Evolutionary conservation across 2,888 invertebrate species (phyloP).

Genomic region (Allolobophora icterica): DNA sequence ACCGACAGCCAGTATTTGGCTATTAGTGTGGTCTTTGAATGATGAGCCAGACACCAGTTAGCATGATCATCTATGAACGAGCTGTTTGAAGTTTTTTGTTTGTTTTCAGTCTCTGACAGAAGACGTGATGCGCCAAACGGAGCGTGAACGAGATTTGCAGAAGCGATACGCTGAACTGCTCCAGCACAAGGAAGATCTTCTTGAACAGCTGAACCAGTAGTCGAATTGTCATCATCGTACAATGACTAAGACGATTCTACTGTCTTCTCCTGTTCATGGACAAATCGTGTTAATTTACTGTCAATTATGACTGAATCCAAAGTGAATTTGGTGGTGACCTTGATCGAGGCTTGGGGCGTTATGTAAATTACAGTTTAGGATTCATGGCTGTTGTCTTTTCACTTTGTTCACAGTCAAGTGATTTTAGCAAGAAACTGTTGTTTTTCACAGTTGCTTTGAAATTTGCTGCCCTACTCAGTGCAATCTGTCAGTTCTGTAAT

Average conservation of each 20-base stretch:
- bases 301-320: neutral
- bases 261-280: neutral
- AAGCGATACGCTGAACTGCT: conserved; percentile 77
- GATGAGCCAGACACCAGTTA: too few relatives aligned
- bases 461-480: neutral
- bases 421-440: neutral
- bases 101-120: conserved; percentile 78
- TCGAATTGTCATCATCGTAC: neutral
- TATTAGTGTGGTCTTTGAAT: too few relatives aligned
- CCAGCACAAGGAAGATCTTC: conserved; percentile 36
- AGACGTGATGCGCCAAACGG: conserved; percentile 89
- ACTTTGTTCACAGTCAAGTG: neutral
- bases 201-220: conserved; percentile 34
- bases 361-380: neutral
- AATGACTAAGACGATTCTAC: neutral
- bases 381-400: neutral
- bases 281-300: neutral
- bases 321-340: neutral
- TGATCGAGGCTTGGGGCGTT: neutral
- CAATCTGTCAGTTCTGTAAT: neutral
- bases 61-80: neutral
- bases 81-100: neutral
- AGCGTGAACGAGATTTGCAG: conserved; percentile 87
- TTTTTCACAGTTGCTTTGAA: neutral
- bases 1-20: too few relatives aligned